Base-by-base conservation (phyloP, 2,797 vertebrate species). In the Steatocranus sp. region DNA sequence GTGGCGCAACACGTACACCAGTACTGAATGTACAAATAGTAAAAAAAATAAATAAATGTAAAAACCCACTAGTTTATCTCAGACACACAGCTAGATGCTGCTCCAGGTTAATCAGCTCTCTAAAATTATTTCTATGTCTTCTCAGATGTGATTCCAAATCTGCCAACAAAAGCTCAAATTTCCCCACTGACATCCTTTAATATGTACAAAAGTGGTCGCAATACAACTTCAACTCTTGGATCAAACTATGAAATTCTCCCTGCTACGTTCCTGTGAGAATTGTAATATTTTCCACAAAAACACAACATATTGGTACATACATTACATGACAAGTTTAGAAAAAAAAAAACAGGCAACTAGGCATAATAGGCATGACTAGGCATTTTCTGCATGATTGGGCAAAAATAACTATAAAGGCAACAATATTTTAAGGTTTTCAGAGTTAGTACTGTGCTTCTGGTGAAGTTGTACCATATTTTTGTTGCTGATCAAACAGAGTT, bases 11-110 rank as follows among this genome's bases (percentile, higher is more conserved):
- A 61, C 6, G 11, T 34, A 61, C 56, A 20, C 11, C 3, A 61
- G 56, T 8, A 61, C 56, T 61, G 11, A 20, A 61, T 61, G 18
- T 36, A 36, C 18, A 0, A n/a, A 3, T 34, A 34, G 30, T 34
- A 32, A 32, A 56, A 3, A 11, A n/a, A n/a, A 9, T 0, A 0
- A 15, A 51, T 4, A 34, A 2, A 3, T 15, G 3, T 58, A 34
- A 58, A 34, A 58, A 18, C 54, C 54, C 32, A 61, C 10, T 36
- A 2, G 2, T 61, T 36, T 61, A 61, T 61, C 18, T 61, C 30
- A 61, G 3, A 61, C 56, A 8, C 56, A 61, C 56, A 36, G 4
- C 30, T 5, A 61, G 30, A 61, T n/a, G 56, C 56, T 61, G 30
- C 18, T 61, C 30, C 56, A 36, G 56, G 56, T 61, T 34, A 61